Conservation (phyloP, 2,888 invertebrate genomes). For the Heliconius ismenius region DNA sequence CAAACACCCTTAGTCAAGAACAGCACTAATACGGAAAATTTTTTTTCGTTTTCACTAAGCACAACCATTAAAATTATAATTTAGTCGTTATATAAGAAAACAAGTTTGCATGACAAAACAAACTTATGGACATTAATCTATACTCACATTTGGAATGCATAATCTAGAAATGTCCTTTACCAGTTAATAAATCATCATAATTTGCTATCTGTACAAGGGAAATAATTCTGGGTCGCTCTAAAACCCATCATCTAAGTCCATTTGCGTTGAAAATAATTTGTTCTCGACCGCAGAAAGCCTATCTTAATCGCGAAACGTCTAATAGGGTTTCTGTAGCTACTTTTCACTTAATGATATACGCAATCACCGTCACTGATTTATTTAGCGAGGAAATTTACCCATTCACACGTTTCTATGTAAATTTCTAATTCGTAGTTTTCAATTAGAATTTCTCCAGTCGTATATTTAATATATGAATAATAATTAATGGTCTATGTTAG, state of each 20-base stretch:
- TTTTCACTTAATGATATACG: constrained; percentile 47
- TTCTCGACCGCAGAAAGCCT: constrained; percentile 39
- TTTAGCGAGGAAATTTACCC: constrained; percentile 44
- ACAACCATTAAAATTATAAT: too few relatives aligned
- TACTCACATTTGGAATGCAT: neutral
- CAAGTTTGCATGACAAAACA: neutral
- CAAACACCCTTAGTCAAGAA: too few relatives aligned
- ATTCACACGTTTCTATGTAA: constrained; percentile 49
- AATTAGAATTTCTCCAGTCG: constrained; percentile 47
- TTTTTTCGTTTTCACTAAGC: too few relatives aligned
- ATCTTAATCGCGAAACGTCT: constrained; percentile 44
- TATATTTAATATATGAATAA: constrained; percentile 43
- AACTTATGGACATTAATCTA: neutral
- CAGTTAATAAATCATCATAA: constrained; percentile 8
- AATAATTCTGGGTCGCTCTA: constrained; percentile 23
- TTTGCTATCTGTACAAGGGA: neutral
- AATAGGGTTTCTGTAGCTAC: constrained; percentile 40
- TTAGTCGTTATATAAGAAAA: neutral
- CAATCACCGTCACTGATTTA: constrained; percentile 47
- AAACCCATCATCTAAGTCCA: constrained; percentile 35
- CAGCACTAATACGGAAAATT: too few relatives aligned
- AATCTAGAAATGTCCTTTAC: neutral
- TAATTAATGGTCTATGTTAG: constrained; percentile 30
- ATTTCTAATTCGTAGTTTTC: constrained; percentile 49
- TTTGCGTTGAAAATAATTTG: constrained; percentile 42